Base-by-base conservation (phyloP, 2,113 vertebrate species). In the Siniperca chuatsi region DNA sequence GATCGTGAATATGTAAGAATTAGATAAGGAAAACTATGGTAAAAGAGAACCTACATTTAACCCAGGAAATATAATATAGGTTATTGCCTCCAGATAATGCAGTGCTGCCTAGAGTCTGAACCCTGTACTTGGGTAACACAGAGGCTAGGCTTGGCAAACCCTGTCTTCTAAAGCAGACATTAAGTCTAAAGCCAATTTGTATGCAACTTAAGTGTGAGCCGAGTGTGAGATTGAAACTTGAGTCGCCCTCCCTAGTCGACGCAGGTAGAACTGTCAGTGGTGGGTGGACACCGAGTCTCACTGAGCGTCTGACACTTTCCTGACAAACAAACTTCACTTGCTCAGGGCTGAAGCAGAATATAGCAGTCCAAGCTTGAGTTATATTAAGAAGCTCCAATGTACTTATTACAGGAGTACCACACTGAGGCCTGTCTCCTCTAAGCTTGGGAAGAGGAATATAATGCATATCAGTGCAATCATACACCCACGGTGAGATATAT, bases 401-500 rank as follows among this genome's bases (percentile, higher is more conserved):
- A 77, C 23, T 88, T 89, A 87, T 84, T 75, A 82, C 66, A 79
- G 48, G 46, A 57, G 25, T 54, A 37, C 58, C 85, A 80, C 75
- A 60, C 68, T 69, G 83, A 84, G 42, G 54, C 81, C 44, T 35
- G 78, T 82, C n/a, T 81, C 74, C 79, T 76, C 70, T 77, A 60
- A 76, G 83, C 81, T 73, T 33, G 50, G 62, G 48, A 80, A 23
- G 18, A 55, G 80, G 69, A 73, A 73, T 81, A 71, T 55, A 67
- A 33, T 61, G 64, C 48, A 67, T 84, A 87, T 89, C 67, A 79
- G 40, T 71, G 62, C 62, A 86, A 84, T 81, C 70, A 72, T 73
- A 75, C 87, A 67, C 89, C 86, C 82, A 88, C 78, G 3, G 71
- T 33, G 76, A 88, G 78, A 77, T 92, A 83, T 87, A 87, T 85